Evolutionary conservation across 2,888 invertebrate genomes (phyloP), one percentile per base, ranked within the genome.

Genomic region (Rhogogaster chlorosoma): DNA sequence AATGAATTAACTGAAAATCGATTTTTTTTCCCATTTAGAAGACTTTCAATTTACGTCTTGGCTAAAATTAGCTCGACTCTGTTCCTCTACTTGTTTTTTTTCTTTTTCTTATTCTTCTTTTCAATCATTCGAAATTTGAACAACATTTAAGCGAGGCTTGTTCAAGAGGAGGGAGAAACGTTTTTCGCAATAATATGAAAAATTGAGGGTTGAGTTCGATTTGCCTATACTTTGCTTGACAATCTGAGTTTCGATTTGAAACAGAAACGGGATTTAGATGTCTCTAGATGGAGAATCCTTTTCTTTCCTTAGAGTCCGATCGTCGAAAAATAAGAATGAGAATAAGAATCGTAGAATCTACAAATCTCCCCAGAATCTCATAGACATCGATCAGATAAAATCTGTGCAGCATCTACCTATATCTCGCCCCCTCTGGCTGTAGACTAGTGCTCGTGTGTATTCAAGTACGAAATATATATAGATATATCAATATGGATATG

Each of bases 331-430:
- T 15, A 45, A 42, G 36, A 36, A 36, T 5, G 36, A 42, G 42
- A 42, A 42, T 42, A 3, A 32, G 67, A 67, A 67, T 67, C 32
- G 67, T 67, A 67, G 32, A 67, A 32, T 32, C 32, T 67, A 67
- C 22, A 73, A 36, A 70, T 70, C 36, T 73, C 42, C 26, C 2
- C 12, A 32, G 32, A 18, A 29, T 67, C 67, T 67, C 67, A 67
- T 67, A 29, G 29, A 67, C 32, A 32, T 42, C 22, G 73, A 42
- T 42, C 38, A 73, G 38, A 73, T 73, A 73, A 73, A 73, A 73
- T 73, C 73, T 38, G 22, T 73, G 38, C 36, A 32, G 29, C 32
- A 6, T 32, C 18, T 29, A 15, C 32, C 61, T 61, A 29, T 12
- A 12, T 61, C 9, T 61, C 12, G 1, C 4, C 10, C 12, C 10